Percentiles rank a stretch among this genome's conserved stretches.
Conservation (phyloP, 2,113 vertebrate genomes). For the Saccopteryx bilineata region DNA sequence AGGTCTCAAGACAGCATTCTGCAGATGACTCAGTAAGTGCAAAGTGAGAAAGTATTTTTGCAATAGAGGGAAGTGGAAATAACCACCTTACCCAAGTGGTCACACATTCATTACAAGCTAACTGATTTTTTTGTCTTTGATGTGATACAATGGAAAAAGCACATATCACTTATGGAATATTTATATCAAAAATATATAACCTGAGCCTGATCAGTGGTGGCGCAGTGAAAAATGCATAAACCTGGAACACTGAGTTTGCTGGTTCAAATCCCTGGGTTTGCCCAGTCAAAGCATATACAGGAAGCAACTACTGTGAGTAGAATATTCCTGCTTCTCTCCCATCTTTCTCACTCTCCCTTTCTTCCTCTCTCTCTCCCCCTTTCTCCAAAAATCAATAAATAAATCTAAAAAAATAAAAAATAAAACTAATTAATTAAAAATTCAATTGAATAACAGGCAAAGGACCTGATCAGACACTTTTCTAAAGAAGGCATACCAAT, state of each 20-base stretch:
- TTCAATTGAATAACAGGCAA: background rate
- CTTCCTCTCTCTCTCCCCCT: too few relatives aligned
- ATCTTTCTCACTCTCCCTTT: too few relatives aligned
- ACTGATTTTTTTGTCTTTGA: background rate
- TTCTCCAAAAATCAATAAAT: too few relatives aligned
- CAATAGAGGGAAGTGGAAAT: background rate
- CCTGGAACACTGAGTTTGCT: too few relatives aligned
- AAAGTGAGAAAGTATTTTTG: background rate
- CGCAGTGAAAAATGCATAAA: too few relatives aligned
- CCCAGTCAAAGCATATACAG: too few relatives aligned
- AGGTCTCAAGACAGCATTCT: background rate
- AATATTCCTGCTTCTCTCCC: too few relatives aligned
- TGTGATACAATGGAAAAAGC: background rate
- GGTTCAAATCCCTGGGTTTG: too few relatives aligned
- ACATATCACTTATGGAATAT: background rate
- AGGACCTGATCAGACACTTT: background rate
- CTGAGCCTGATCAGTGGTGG: background rate
- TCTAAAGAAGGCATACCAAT: background rate
- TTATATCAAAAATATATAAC: background rate
- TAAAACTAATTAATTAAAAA: background rate
- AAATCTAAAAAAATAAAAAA: too few relatives aligned
- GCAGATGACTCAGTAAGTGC: background rate
- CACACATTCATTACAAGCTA: background rate
- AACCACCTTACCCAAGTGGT: background rate
- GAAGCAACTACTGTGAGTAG: too few relatives aligned